phyloP scores from a whole-genome alignment of 2,113 vertebrate genomes.

The Phalacrocorax brasilianus region DNA sequence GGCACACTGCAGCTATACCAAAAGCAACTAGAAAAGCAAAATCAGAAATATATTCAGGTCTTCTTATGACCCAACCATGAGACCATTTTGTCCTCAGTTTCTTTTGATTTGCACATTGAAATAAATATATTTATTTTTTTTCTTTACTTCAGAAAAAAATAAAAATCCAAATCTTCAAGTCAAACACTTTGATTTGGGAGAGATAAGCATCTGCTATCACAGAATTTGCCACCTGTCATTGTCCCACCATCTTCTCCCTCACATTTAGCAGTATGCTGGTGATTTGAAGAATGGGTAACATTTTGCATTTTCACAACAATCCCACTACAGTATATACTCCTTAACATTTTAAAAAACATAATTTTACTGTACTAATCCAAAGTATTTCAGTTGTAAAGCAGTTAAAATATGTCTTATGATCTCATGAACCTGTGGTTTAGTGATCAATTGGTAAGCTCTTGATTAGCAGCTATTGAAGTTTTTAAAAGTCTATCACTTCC shows the following conservation, averaged over 20 bases:
- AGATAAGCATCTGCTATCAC: background rate
- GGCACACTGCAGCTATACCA: background rate
- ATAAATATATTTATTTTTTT: background rate
- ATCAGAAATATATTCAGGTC: background rate
- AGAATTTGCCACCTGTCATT: background rate
- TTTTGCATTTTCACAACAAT: background rate
- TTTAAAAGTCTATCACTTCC: slow-evolving; percentile 44
- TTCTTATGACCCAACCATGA: fast-evolving
- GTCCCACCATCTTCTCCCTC: background rate
- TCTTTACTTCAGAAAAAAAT: background rate
- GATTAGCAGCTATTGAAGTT: slow-evolving; percentile 43
- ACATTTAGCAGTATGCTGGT: background rate
- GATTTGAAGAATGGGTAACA: background rate
- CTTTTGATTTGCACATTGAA: background rate
- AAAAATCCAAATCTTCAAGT: background rate
- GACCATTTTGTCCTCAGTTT: background rate
- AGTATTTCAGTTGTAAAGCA: background rate
- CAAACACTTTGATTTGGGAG: background rate
- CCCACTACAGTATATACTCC: background rate
- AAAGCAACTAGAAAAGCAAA: background rate
- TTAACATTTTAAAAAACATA: background rate
- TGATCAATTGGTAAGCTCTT: slow-evolving; percentile 45
- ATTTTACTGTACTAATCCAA: background rate
- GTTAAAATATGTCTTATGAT: background rate
- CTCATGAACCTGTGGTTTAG: background rate